A percentile compares a stretch with the other conserved stretches of the same genome.
Conservation (phyloP, 2,113 vertebrate genomes). For the Eptesicus fuscus region DNA sequence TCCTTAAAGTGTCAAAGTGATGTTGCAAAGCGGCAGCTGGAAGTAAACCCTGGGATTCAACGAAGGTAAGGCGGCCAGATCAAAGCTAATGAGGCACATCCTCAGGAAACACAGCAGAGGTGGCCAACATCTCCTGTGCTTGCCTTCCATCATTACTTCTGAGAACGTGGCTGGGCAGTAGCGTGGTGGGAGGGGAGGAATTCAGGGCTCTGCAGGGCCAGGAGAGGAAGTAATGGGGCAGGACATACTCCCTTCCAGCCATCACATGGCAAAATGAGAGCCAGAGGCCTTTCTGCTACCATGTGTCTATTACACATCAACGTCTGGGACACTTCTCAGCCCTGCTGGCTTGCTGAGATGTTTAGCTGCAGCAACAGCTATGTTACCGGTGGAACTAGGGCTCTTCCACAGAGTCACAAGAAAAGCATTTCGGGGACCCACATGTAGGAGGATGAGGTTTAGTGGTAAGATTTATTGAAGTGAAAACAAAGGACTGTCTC, state of each 20-base stretch:
- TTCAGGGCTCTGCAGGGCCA: background rate
- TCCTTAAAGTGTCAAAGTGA: slow-evolving; percentile 22
- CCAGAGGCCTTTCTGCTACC: background rate
- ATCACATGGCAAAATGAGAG: background rate
- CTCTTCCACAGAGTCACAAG: background rate
- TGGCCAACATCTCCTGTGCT: background rate
- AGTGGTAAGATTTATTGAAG: background rate
- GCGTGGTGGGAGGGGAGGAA: background rate
- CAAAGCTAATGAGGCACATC: background rate
- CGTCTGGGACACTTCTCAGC: no score
- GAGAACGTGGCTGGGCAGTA: background rate
- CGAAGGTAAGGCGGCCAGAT: background rate
- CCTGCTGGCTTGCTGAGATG: background rate
- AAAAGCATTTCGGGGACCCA: background rate
- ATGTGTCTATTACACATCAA: accelerated
- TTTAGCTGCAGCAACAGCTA: background rate
- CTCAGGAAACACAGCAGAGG: accelerated
- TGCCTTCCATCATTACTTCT: background rate
- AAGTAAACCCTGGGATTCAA: background rate
- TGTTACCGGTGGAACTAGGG: background rate
- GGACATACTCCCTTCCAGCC: background rate
- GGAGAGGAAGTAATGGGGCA: background rate
- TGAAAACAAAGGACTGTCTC: background rate
- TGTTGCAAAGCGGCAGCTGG: background rate
- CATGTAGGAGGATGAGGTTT: background rate